These are phyloP conservation scores for Ganaspis sp. DNA, from an alignment of 1,140 invertebrate species.

Conservation along the genomic window DNA sequence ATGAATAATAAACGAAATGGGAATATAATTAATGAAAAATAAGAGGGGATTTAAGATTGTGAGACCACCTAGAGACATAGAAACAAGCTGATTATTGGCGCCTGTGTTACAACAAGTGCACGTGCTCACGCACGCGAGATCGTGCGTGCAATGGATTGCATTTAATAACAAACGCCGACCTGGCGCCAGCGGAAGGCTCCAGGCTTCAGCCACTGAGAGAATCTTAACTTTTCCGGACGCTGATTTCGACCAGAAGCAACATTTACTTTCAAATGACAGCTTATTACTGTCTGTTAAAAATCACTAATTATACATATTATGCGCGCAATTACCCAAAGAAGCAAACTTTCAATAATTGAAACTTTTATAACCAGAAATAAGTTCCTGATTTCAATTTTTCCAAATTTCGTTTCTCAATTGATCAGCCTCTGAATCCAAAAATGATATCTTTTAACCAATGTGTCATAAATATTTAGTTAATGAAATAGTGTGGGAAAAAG, in stretches of 20 bases:
- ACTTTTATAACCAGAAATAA: neutral
- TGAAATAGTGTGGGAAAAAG: too few relatives aligned
- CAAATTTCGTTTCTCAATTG: too few relatives aligned
- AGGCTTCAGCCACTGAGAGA: conserved; percentile 61
- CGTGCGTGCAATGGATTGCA: conserved; percentile 69
- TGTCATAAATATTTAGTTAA: too few relatives aligned
- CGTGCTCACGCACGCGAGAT: conserved; percentile 63
- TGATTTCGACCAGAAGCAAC: conserved; percentile 20
- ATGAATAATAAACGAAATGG: too few relatives aligned
- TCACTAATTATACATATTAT: neutral
- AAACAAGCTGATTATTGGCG: conserved; percentile 21
- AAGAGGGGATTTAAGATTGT: neutral
- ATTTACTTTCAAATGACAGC: conserved; percentile 20
- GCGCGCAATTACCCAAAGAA: neutral
- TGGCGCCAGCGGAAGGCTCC: conserved; percentile 65
- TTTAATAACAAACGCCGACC: conserved; percentile 69
- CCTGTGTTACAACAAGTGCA: conserved; percentile 51
- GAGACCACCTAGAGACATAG: conserved; percentile 10
- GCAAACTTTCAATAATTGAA: neutral
- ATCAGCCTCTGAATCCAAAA: too few relatives aligned
- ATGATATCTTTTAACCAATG: too few relatives aligned
- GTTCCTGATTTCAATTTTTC: too few relatives aligned
- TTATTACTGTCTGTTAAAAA: neutral
- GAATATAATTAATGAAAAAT: too few relatives aligned
- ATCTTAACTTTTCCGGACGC: conserved; percentile 34